Base-by-base conservation (phyloP, 1,140 invertebrate species). In the Diabrotica virgifera region DNA sequence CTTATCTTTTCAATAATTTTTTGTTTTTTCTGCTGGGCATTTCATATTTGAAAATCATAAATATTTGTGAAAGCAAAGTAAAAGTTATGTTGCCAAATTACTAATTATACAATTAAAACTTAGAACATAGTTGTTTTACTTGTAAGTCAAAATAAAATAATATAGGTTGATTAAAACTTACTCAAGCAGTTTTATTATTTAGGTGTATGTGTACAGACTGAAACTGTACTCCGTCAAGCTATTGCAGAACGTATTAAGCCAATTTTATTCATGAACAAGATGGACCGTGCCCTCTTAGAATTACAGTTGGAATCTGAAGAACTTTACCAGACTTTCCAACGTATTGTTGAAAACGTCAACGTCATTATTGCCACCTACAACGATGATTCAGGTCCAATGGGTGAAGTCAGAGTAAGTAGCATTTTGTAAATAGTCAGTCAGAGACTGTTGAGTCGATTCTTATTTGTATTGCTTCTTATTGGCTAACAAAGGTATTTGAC, bases 351-450 rank as follows among this genome's bases (percentile, higher is more conserved):
- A 84, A 99, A 98, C 79, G 95, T 99, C 38, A 99, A 99, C 84
- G 97, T 99, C 66, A 99, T 99, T 79, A 99, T 99, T 81, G 95
- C 96, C 68, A 99, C 97, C n/a, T 99, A 99, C 82, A 91, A 90
- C 71, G 95, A 98, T 72, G 96, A 98, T 74, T 86, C 89, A 76
- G 97, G 97, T 69, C 97, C 98, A 51, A 99, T 99, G 97, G 98
- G 97, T 80, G 92, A 98, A 85, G 94, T 98, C 65, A 88, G 93
- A 74, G 95, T 87, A 82, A 81, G 82, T 82, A 71, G 38, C 24
- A 51, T n/a, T 36, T 40, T 46, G 0, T n/a, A 11, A 11, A 46
- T 11, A 12, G 6, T 35, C 11, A 61, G 24, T 14, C 35, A 5
- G 36, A 12, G 2, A 40, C 50, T 8, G 54, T 69, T 52, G 56